phyloP scores from a whole-genome alignment of 2,113 vertebrate genomes.

The Paraplagusia blochii region DNA sequence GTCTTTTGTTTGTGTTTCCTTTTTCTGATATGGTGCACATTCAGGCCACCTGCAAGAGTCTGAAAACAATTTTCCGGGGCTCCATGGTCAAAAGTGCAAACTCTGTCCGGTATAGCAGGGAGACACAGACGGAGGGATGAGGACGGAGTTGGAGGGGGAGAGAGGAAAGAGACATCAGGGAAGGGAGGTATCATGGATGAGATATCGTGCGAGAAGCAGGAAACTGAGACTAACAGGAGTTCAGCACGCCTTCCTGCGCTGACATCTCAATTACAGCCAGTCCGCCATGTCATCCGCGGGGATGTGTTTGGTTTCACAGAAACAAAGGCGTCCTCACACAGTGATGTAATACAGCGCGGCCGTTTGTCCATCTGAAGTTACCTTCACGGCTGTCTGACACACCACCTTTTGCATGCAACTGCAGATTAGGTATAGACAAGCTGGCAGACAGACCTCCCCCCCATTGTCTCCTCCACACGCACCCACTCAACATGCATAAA shows the following conservation, averaged over 20 bases:
- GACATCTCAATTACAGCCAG: conserved; percentile 65
- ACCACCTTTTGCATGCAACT: conserved; percentile 57
- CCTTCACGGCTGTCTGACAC: conserved; percentile 51
- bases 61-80: conserved; percentile 70
- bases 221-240: conserved; percentile 61
- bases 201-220: conserved; percentile 64
- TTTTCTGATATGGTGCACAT: conserved; percentile 65
- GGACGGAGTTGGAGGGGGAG: conserved; percentile 16
- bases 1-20: conserved; percentile 67
- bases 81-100: conserved; percentile 68
- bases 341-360: conserved; percentile 54
- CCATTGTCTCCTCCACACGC: conserved; percentile 57
- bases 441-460: conserved; percentile 28
- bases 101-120: conserved; percentile 58
- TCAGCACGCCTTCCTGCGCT: conserved; percentile 46
- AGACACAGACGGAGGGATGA: conserved; percentile 42
- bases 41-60: conserved; percentile 70
- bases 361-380: conserved; percentile 56
- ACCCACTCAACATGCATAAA: conserved; percentile 37
- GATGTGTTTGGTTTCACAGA: conserved; percentile 65
- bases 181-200: conserved; percentile 44
- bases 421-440: conserved; percentile 47
- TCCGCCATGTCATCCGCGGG: conserved; percentile 48
- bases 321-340: conserved; percentile 58
- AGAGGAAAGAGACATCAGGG: conserved; percentile 3